Conservation (phyloP, 37 sponge, comb jelly and placozoan species). For the Agelas oroides region DNA sequence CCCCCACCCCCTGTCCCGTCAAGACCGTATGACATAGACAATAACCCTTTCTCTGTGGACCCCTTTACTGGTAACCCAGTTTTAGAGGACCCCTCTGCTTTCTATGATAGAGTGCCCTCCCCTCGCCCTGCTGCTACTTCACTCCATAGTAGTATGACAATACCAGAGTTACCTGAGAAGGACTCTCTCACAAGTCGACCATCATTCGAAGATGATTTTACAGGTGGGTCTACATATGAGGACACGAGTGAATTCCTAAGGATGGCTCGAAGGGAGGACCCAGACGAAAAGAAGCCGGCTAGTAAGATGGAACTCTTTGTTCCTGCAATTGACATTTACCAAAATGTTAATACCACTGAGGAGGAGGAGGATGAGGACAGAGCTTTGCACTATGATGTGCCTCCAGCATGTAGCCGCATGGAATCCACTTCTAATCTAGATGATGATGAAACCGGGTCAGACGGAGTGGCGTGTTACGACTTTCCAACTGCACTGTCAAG, state of each 20-base stretch:
- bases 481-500: constrained; percentile 28
- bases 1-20: constrained; percentile 63
- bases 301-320: neutral
- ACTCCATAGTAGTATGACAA: neutral
- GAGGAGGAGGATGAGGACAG: neutral
- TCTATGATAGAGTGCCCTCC: constrained; percentile 48
- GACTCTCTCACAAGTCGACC: neutral
- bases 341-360: neutral
- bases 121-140: neutral
- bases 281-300: neutral
- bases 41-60: constrained; percentile 7
- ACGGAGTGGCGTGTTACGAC: constrained; percentile 2
- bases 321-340: constrained; percentile 2
- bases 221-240: constrained; percentile 51
- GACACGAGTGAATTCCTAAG: constrained; percentile 38
- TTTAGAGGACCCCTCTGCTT: constrained; percentile 44
- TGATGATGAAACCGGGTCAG: too few relatives aligned
- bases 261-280: neutral
- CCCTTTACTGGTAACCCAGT: constrained; percentile 33
- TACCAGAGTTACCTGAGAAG: neutral
- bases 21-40: neutral
- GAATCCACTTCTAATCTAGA: neutral
- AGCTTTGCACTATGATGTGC: neutral
- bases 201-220: constrained; percentile 16
- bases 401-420: neutral